Evolutionary conservation across 2,888 invertebrate genomes (phyloP), one percentile per base, ranked within the genome.

Genomic region (Polymixis flavicincta): DNA sequence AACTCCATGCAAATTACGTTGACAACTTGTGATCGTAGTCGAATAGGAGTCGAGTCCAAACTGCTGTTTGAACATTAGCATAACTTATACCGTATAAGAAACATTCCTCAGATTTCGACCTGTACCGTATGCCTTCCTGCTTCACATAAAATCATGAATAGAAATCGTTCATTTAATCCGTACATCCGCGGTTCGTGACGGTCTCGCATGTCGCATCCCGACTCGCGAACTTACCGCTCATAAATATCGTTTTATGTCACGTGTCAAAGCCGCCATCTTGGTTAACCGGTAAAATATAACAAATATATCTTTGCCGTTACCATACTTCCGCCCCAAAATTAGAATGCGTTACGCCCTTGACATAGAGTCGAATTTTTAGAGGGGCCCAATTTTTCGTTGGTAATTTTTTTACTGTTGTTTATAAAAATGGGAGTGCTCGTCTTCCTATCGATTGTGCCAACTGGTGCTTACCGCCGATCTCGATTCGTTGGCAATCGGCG

Each of bases 211-310:
- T 94, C 93, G 90, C 91, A 93, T 93, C 93, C 93, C 87, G 91
- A 90, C 91, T 95, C 93, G 95, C 96, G 92, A 96, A 96, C 95
- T 95, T 95, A 91, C 93, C 92, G 91, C 90, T 90, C 92, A 90
- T 96, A 96, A 96, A 96, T 94, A 95, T 92, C 87, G 88, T 94
- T 96, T 95, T 95, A 96, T 95, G 95, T 94, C 95, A 95, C 92
- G 93, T 95, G 95, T 95, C 95, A 94, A 89, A 93, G 92, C 92
- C 90, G 94, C 95, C 95, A 94, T 95, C 93, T 95, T 95, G 92
- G 87, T 91, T 92, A 90, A 89, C 90, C 90, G 90, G 91, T 89
- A 89, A 93, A 92, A 90, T 90, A 88, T 87, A 85, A 88, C 92
- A 89, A 91, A 88, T 76, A 85, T 92, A 90, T 80, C 74, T 87